Conservation (phyloP, 2,113 vertebrate genomes). For the Tachysurus vachellii region DNA sequence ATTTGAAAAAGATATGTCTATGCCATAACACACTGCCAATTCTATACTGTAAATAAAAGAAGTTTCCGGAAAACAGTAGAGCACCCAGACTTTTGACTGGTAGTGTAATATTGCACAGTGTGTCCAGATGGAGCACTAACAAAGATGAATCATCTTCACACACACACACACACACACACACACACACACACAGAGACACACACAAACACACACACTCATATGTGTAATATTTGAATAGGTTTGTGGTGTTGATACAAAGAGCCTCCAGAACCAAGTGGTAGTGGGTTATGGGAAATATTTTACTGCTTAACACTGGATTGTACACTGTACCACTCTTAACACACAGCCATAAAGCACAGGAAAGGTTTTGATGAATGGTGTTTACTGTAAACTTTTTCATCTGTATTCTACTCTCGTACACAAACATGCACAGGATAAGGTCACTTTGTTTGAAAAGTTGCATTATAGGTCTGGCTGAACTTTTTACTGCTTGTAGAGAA, state of each 20-base stretch:
- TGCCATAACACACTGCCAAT: background rate
- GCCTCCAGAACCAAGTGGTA: conserved; percentile 29
- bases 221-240: background rate
- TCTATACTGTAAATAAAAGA: background rate
- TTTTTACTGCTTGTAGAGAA: background rate
- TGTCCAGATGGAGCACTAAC: background rate
- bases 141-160: background rate
- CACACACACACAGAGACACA: conserved; percentile 4
- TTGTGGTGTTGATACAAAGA: background rate
- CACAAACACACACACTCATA: background rate
- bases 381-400: conserved; percentile 22
- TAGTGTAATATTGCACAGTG: background rate
- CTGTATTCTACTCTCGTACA: conserved; percentile 10
- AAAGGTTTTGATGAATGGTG: conserved; percentile 18
- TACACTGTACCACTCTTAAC: background rate
- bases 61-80: background rate
- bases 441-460: conserved; percentile 52
- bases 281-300: conserved; percentile 10
- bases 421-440: conserved; percentile 56
- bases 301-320: conserved; percentile 15
- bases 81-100: background rate
- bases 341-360: background rate
- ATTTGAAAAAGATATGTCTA: background rate
- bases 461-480: conserved; percentile 51
- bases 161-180: too few species aligned